Evolutionary conservation across 2,797 vertebrate genomes (phyloP).

Genomic region (Scyliorhinus canicula): DNA sequence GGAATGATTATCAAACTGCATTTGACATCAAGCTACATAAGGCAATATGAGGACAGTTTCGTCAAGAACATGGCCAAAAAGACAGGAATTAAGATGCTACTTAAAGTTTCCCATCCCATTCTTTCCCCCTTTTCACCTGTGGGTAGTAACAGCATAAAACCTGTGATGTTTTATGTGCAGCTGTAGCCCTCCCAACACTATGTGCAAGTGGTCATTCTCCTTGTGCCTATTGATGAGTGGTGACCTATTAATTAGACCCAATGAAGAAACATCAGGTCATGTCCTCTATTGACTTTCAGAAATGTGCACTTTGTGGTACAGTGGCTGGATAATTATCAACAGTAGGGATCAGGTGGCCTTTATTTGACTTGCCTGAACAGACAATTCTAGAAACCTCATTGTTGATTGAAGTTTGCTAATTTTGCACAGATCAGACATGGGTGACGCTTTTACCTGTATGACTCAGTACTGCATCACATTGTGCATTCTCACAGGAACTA

Average conservation of each 20-base stretch:
- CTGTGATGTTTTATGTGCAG: neutral
- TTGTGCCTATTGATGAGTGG: neutral
- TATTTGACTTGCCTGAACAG: neutral
- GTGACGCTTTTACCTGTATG: neutral
- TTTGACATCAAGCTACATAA: too few relatives aligned
- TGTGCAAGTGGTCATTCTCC: neutral
- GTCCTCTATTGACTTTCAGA: neutral
- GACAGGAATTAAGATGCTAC: too few relatives aligned
- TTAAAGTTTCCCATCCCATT: too few relatives aligned
- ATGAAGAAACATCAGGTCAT: neutral
- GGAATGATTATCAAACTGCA: too few relatives aligned
- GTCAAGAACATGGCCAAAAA: too few relatives aligned
- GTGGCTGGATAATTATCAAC: neutral
- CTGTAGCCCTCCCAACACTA: neutral
- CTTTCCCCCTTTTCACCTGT: neutral
- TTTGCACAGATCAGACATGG: neutral
- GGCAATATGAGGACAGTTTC: too few relatives aligned
- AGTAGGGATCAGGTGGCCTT: neutral
- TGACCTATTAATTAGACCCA: neutral
- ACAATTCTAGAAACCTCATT: neutral
- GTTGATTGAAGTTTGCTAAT: neutral
- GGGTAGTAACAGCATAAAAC: neutral
- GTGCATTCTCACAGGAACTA: neutral
- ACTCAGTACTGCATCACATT: neutral
- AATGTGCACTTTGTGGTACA: neutral